These are phyloP conservation scores for zebrafish (Danio rerio) DNA, from an alignment of 2,113 vertebrate genomes.

Conservation along the genomic window DNA sequence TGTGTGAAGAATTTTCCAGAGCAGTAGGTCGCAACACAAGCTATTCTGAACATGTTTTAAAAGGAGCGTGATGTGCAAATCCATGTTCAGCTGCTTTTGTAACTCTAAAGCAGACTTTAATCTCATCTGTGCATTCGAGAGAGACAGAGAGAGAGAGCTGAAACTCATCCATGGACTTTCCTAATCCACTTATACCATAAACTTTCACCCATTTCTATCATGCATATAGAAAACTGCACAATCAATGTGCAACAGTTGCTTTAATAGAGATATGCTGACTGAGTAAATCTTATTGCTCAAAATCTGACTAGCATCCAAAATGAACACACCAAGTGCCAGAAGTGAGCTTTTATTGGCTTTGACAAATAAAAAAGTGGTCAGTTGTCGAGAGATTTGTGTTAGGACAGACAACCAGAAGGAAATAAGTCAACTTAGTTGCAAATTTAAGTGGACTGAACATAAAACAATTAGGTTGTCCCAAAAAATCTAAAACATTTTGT, in stretches of 20 bases:
- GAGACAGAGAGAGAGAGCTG: conserved; percentile 19
- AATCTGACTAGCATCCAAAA: neutral
- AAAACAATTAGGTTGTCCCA: too few species aligned
- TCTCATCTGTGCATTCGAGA: neutral
- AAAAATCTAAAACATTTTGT: too few species aligned
- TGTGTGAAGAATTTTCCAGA: neutral
- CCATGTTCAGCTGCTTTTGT: conserved; percentile 2
- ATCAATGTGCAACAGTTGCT: neutral
- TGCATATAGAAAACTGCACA: conserved; percentile 12
- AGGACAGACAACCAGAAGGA: too few species aligned
- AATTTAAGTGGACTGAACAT: too few species aligned
- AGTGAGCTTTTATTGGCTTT: too few species aligned
- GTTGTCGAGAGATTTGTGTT: neutral
- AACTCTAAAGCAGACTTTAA: conserved; percentile 10
- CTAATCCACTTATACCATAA: conserved; percentile 3
- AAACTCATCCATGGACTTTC: conserved; percentile 22
- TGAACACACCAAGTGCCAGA: neutral
- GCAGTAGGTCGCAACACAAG: conserved; percentile 17
- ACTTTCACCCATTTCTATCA: conserved; percentile 21
- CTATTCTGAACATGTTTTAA: conserved; percentile 18
- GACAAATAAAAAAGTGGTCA: neutral
- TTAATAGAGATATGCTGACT: neutral
- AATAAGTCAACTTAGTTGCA: too few species aligned
- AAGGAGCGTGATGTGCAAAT: conserved; percentile 17
- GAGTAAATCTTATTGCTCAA: neutral